phyloP scores from a whole-genome alignment of 2,797 vertebrate species.

The Leptodactylus fallax region DNA sequence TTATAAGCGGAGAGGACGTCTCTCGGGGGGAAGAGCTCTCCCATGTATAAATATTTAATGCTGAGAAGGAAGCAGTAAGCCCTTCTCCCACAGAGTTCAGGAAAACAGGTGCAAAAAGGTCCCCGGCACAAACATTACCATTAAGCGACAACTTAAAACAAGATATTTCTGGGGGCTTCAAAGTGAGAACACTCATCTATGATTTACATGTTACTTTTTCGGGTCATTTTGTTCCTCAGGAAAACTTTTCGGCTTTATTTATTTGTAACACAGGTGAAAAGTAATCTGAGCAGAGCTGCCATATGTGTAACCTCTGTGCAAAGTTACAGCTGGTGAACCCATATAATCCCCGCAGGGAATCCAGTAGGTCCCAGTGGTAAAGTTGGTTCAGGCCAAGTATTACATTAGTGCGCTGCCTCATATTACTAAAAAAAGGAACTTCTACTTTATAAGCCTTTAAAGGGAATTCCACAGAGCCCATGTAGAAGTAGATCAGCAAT shows the following conservation, averaged over 20 bases:
- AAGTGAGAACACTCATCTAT: background rate
- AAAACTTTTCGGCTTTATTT: background rate
- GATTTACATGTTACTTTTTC: conserved; percentile 14
- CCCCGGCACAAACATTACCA: conserved; percentile 30
- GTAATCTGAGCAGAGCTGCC: background rate
- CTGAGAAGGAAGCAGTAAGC: conserved; percentile 50
- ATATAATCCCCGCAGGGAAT: background rate
- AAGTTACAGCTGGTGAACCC: background rate
- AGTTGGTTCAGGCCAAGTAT: background rate
- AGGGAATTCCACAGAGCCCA: background rate
- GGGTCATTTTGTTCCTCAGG: background rate
- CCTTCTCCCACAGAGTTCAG: conserved; percentile 54
- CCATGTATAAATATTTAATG: conserved; percentile 62
- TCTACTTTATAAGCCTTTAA: background rate
- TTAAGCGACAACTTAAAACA: background rate
- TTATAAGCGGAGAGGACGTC: conserved; percentile 47
- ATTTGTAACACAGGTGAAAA: background rate
- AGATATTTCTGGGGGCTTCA: background rate
- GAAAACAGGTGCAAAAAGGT: conserved; percentile 55
- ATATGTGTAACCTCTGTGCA: background rate
- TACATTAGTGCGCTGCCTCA: background rate
- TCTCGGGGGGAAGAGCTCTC: conserved; percentile 47
- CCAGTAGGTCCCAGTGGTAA: background rate
- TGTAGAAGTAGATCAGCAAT: background rate
- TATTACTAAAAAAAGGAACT: background rate